phyloP scores from a whole-genome alignment of 2,797 vertebrate species.

The Trichosurus vulpecula region DNA sequence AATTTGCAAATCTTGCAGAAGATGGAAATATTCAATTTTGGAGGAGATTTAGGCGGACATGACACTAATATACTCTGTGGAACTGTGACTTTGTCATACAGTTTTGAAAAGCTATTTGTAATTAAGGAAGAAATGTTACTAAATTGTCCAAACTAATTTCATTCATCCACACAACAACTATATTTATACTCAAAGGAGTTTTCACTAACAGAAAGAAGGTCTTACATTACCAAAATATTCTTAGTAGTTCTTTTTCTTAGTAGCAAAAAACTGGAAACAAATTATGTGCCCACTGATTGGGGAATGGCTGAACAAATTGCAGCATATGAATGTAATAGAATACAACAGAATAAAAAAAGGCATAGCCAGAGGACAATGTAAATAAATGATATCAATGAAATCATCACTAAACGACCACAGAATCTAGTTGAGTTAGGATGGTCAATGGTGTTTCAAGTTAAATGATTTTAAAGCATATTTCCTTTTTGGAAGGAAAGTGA shows the following conservation, averaged over 20 bases:
- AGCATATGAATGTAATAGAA: not conserved
- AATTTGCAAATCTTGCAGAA: no score
- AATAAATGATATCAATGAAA: not conserved
- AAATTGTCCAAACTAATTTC: not conserved
- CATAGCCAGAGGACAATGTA: not conserved
- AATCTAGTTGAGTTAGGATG: not conserved
- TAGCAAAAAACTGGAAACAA: not conserved
- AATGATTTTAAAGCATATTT: not conserved
- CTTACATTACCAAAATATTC: not conserved
- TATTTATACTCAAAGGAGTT: not conserved
- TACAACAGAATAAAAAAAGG: not conserved
- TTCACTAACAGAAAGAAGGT: not conserved
- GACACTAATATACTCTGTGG: not conserved
- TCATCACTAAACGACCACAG: not conserved
- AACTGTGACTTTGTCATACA: not conserved
- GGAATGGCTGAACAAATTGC: not conserved
- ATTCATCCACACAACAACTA: not conserved
- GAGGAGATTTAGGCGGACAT: not conserved
- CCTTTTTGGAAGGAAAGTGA: not conserved
- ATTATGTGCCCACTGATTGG: not conserved
- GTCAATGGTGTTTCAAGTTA: not conserved
- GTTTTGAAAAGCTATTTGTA: not conserved
- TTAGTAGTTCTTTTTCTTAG: not conserved
- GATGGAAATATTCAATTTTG: no score
- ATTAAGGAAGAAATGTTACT: not conserved